These are phyloP conservation scores for Ranitomeya imitator DNA, from an alignment of 2,113 vertebrate species.

Conservation along the genomic window DNA sequence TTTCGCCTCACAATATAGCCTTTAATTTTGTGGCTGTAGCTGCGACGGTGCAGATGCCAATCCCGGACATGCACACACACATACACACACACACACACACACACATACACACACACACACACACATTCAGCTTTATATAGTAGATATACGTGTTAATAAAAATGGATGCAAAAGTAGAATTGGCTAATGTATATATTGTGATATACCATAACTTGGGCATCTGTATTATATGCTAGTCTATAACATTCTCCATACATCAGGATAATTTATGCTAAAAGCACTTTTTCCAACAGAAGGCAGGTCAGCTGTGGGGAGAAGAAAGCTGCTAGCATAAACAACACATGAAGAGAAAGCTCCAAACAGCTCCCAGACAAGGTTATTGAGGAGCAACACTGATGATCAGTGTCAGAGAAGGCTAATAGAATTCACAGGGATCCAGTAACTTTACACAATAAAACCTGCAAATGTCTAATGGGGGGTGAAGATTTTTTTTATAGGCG, in stretches of 20 bases:
- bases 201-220: background rate
- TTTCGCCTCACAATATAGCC: no score
- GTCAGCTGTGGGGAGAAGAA: background rate
- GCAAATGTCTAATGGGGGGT: background rate
- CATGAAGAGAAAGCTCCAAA: background rate
- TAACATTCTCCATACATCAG: background rate
- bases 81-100: no score
- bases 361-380: background rate
- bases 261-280: background rate
- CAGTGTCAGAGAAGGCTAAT: conserved; percentile 16
- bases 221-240: background rate
- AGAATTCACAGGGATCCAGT: background rate
- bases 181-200: background rate
- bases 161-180: background rate
- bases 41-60: no score
- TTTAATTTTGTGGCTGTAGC: no score
- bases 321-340: background rate
- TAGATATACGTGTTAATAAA: background rate
- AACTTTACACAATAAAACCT: background rate
- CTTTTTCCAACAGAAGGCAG: background rate
- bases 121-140: no score
- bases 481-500: background rate
- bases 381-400: background rate
- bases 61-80: no score
- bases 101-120: no score